Base-by-base conservation (phyloP, 2,888 invertebrate genomes). In the Harpagoxenus sublaevis region DNA sequence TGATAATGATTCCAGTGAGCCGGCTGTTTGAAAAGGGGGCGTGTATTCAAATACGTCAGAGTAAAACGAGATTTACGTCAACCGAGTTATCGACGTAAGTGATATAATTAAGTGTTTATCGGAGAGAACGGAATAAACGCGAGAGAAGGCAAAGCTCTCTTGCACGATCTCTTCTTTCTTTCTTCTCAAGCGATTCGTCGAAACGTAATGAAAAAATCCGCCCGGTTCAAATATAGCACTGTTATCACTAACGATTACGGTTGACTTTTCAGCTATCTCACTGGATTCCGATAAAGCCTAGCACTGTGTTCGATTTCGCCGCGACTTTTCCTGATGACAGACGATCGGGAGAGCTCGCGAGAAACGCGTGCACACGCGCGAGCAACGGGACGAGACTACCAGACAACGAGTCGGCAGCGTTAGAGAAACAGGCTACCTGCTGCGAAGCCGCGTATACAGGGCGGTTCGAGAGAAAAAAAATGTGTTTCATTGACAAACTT, bases 191-290 rank as follows among this genome's bases (percentile, higher is more conserved):
- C 28, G 15, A 71, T 57, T 66, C 42, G 0, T 55, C 15, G 42
- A 55, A 55, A 55, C 15, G 23, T 23, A 55, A 45, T 2, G 23
- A 28, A 57, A 79, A 57, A 23, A 23, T 45, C 4, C 57, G 45
- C 60, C 6, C 23, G 4, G 23, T 48, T 57, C 10, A 79, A 60
- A 79, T 71, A 48, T 79, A 71, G 23, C 71, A 71, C 73, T 60
- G 45, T 79, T 71, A 79, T 79, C 73, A 18, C 18, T 48, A 31
- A 42, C 23, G 73, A 79, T 57, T 68, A 42, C 39, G 23, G 18
- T 35, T 23, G 1, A 60, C 48, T 71, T 71, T 60, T 28, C 18
- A 18, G 48, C 31, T 71, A 79, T 79, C 78, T 79, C 28, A 3
- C 42, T 74, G 23, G n/a, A 68, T 42, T 70, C 2, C 45, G 45